A percentile compares a stretch with the other conserved stretches of the same genome.
Conservation (phyloP, 1,140 invertebrate species). For the Oscheius sp. region DNA sequence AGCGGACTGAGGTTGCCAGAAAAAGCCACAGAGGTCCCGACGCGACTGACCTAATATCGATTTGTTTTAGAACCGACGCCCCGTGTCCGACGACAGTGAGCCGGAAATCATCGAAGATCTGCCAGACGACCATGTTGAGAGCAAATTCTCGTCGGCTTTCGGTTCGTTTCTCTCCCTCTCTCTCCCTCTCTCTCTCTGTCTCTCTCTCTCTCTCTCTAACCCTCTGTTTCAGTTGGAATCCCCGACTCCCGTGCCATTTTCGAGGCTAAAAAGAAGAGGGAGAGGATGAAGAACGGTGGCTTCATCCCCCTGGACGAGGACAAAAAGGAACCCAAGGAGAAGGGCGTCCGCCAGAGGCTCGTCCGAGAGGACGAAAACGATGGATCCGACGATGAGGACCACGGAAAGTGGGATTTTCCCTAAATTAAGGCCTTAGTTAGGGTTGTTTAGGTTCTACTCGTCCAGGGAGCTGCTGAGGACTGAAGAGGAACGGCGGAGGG, state of each 20-base stretch:
- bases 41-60: background rate
- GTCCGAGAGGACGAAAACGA: slow-evolving; percentile 39
- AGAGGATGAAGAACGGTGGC: slow-evolving; percentile 13
- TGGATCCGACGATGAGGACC: slow-evolving; percentile 32
- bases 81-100: background rate
- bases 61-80: background rate
- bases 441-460: slow-evolving; percentile 37
- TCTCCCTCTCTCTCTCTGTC: background rate
- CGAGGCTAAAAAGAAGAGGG: slow-evolving; percentile 31
- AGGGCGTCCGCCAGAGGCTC: slow-evolving; percentile 16
- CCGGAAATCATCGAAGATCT: background rate
- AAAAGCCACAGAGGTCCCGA: too few relatives aligned
- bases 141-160: slow-evolving; percentile 13
- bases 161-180: background rate
- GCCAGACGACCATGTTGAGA: background rate
- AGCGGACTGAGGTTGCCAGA: too few relatives aligned
- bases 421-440: background rate
- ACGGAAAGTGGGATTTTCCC: background rate
- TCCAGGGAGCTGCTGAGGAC: slow-evolving; percentile 12
- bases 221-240: slow-evolving; percentile 16
- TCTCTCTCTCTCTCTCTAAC: background rate
- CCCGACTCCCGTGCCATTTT: slow-evolving; percentile 32
- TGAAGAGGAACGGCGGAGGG: slow-evolving; percentile 34
- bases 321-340: slow-evolving; percentile 2
- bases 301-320: slow-evolving; percentile 40